Conservation (phyloP, 1,140 invertebrate genomes). For the Nilaparvata lugens region DNA sequence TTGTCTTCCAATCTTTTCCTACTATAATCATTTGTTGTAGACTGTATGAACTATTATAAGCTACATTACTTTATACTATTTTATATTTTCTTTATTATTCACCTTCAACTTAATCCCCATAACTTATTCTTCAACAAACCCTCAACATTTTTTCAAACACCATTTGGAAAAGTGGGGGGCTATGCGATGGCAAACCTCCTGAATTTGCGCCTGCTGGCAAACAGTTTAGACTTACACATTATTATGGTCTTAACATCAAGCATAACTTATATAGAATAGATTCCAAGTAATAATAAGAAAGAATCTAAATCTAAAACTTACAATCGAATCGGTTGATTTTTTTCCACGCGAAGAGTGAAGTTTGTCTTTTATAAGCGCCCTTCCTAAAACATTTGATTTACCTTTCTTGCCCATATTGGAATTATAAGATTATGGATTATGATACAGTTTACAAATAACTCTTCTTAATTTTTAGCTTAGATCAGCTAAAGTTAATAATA, state of each 20-base stretch:
- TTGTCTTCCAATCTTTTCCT: no score
- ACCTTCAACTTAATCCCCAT: no score
- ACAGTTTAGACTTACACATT: not conserved
- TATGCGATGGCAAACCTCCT: not conserved
- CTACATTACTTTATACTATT: no score
- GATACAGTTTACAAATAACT: no score
- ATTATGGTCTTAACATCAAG: conserved; percentile 6
- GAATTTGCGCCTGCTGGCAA: not conserved
- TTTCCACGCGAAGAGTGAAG: conserved; percentile 31
- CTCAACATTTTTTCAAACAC: not conserved
- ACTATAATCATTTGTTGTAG: no score
- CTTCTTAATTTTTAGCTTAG: no score
- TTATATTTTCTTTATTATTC: no score
- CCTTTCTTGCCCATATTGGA: not conserved
- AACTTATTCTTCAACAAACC: no score
- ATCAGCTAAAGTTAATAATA: no score
- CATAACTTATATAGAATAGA: conserved; percentile 8
- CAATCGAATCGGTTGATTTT: conserved; percentile 53
- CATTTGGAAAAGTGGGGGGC: conserved; percentile 3
- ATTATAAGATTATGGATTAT: no score
- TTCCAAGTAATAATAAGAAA: conserved; percentile 13
- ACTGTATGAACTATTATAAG: no score
- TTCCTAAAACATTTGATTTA: not conserved
- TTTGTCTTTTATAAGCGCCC: not conserved
- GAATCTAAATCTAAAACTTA: conserved; percentile 29